Percentiles rank a stretch among this genome's conserved stretches.
Evolutionary conservation across 2,113 vertebrate genomes (phyloP).

Genomic region (Sander lucioperca): DNA sequence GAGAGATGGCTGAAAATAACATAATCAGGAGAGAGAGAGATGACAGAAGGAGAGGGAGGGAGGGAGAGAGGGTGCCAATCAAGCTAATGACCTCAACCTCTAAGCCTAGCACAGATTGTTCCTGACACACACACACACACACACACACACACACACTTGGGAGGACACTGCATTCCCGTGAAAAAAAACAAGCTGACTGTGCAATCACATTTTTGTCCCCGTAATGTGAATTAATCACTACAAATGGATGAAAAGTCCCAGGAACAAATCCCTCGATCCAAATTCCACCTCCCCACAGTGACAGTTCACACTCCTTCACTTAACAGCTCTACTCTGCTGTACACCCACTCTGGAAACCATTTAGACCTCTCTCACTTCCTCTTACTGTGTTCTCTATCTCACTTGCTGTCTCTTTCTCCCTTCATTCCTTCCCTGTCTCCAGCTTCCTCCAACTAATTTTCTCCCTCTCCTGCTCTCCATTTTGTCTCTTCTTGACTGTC

Average conservation of each 20-base stretch:
- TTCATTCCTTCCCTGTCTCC: background rate
- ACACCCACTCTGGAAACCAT: conserved; percentile 62
- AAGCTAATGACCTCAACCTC: conserved; percentile 79
- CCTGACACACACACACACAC: conserved; percentile 63
- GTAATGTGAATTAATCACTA: conserved; percentile 35
- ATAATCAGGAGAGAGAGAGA: conserved; percentile 24
- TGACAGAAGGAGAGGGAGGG: conserved; percentile 32
- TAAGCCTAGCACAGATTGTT: conserved; percentile 78
- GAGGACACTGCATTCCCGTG: conserved; percentile 1
- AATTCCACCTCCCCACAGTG: conserved; percentile 48
- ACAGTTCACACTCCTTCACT: conserved; percentile 62
- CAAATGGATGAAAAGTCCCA: conserved; percentile 58
- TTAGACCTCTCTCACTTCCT: conserved; percentile 55
- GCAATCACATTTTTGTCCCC: background rate
- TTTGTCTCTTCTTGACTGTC: conserved; percentile 49
- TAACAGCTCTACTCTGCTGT: conserved; percentile 34
- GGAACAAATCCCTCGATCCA: conserved; percentile 54
- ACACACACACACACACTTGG: conserved; percentile 49
- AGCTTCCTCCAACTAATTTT: conserved; percentile 35
- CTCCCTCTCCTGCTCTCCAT: conserved; percentile 46
- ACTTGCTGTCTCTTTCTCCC: conserved; percentile 5
- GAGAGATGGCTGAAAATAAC: conserved; percentile 53
- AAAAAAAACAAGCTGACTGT: background rate
- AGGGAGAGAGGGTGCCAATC: conserved; percentile 69
- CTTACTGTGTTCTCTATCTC: conserved; percentile 27